These are phyloP conservation scores for Danio albolineatus DNA, from an alignment of 2,797 vertebrate species.

Conservation along the genomic window DNA sequence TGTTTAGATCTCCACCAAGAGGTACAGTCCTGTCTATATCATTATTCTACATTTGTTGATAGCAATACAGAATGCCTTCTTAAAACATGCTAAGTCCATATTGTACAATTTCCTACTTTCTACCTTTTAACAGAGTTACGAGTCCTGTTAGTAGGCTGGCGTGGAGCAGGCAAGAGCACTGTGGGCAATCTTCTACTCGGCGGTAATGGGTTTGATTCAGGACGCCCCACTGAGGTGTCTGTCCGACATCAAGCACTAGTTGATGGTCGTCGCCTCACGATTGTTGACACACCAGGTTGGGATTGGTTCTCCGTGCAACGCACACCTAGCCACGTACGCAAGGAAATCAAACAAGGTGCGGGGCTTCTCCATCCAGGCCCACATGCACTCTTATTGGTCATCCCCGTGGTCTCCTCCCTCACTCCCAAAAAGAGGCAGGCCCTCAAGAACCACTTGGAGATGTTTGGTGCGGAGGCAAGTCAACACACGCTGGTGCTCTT, in stretches of 20 bases:
- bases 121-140: slow-evolving; percentile 71
- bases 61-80: background rate
- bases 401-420: slow-evolving; percentile 79
- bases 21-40: slow-evolving; percentile 62
- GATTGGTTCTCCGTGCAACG: slow-evolving; percentile 80
- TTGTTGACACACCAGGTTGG: slow-evolving; percentile 83
- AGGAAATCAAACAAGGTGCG: slow-evolving; percentile 77
- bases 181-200: slow-evolving; percentile 81
- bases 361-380: slow-evolving; percentile 80
- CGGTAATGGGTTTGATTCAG: slow-evolving; percentile 75
- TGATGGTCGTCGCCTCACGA: slow-evolving; percentile 77
- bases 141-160: slow-evolving; percentile 79
- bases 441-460: slow-evolving; percentile 78
- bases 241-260: slow-evolving; percentile 76
- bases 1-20: slow-evolving; percentile 81
- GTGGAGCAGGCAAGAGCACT: slow-evolving; percentile 82
- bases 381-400: slow-evolving; percentile 80
- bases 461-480: slow-evolving; percentile 76
- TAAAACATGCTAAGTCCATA: background rate
- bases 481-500: slow-evolving; percentile 83
- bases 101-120: slow-evolving; percentile 12
- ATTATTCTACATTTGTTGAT: background rate
- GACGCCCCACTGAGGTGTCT: slow-evolving; percentile 78
- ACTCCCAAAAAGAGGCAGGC: slow-evolving; percentile 78
- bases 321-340: slow-evolving; percentile 75